Base-by-base conservation (phyloP, 1,140 invertebrate species). In the Uloborus diversus region DNA sequence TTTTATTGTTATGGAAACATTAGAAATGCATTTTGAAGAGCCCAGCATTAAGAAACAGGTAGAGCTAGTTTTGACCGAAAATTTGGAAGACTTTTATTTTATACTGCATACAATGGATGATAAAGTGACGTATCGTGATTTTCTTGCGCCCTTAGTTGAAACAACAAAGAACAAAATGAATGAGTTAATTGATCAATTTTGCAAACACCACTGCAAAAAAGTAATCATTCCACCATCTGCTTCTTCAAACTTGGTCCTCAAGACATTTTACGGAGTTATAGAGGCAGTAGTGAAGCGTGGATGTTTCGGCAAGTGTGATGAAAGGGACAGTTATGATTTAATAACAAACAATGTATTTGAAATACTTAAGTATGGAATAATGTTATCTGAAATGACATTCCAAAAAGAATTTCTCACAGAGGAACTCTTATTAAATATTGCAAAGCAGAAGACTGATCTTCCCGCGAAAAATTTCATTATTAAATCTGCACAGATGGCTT, bases 331-430 rank as follows among this genome's bases (percentile, higher is more conserved):
- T 4, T 14, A 9, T 14, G 9, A 37, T n/a, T 59, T 56, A 4
- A 47, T 59, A 1, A 9, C 30, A 3, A 37, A 37, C 20, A 20
- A 59, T 14, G 13, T 59, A 4, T n/a, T 42, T 7, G 23, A 42
- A 5, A n/a, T 71, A 3, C 9, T 14, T 3, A 20, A 37, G 23
- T 59, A 61, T 23, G 69, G 49, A 42, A 23, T 71, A 20, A 14
- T 71, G n/a, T 28, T 71, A n/a, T 30, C 17, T 5, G 9, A 59
- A 17, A 71, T 59, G 7, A 25, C 53, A 3, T 61, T 71, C 25
- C 53, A 71, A 37, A 71, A 61, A 13, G 69, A 71, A 4, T 59
- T 71, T 4, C 27, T 71, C 5, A 71, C 69, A 3, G 56, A 59
- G 5, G 28, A 47, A 4, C n/a, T 61, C 7, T 17, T 71, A 33